These are phyloP conservation scores for Eleginops maclovinus DNA, from an alignment of 2,113 vertebrate species.

Conservation along the genomic window DNA sequence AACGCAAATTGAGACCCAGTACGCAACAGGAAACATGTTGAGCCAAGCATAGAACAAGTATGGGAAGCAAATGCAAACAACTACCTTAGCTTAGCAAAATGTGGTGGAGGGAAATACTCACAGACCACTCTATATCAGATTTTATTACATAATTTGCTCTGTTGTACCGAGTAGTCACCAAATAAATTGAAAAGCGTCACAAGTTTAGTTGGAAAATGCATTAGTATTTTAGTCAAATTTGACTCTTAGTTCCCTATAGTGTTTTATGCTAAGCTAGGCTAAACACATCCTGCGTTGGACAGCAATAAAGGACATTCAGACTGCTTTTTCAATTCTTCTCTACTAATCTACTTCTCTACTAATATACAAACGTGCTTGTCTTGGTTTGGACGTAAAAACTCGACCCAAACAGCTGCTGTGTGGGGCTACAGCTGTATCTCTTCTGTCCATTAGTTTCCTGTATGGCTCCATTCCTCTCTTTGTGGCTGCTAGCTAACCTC, in stretches of 20 bases:
- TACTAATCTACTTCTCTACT: background rate
- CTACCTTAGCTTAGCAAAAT: background rate
- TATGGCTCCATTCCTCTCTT: conserved; percentile 30
- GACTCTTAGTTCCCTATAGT: background rate
- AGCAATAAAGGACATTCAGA: background rate
- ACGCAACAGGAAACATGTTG: background rate
- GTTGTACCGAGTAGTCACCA: background rate
- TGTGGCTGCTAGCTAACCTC: conserved; percentile 63
- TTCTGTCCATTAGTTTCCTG: conserved; percentile 26
- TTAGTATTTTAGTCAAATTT: background rate
- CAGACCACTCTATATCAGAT: background rate
- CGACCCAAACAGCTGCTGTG: background rate
- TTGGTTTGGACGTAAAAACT: conserved; percentile 1
- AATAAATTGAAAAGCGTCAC: background rate
- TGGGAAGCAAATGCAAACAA: background rate
- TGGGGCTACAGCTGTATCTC: conserved; percentile 16
- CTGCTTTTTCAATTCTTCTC: conserved; percentile 1
- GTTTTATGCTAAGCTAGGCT: background rate
- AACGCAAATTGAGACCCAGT: no score
- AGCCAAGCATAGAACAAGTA: background rate
- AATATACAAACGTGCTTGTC: conserved; percentile 8
- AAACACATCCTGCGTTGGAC: background rate
- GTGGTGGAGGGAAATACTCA: background rate
- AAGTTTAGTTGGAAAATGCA: background rate
- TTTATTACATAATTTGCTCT: background rate